A percentile compares a stretch with the other conserved stretches of the same genome.
These are phyloP conservation scores for Picathartes gymnocephalus DNA, from an alignment of 2,113 vertebrate species.

Conservation along the genomic window DNA sequence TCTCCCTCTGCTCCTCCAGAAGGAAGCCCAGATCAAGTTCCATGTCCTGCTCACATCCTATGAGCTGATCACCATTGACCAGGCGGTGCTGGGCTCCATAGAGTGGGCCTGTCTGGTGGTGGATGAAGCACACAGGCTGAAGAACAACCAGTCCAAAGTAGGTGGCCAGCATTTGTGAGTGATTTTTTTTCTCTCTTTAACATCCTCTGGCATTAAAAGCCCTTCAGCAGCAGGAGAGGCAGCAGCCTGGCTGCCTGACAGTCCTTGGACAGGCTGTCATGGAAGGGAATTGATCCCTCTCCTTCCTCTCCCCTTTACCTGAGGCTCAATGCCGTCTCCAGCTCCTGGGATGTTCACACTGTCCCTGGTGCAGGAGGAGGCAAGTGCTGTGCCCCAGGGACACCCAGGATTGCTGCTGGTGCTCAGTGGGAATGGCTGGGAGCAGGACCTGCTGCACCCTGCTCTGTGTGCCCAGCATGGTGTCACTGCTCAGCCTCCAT, in stretches of 20 bases:
- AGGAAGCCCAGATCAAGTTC: conserved; percentile 96
- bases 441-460: not conserved
- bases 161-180: not conserved
- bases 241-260: not conserved
- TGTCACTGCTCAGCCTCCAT: not conserved
- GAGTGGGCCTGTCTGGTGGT: conserved; percentile 97
- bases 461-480: fast-evolving
- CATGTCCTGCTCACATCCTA: conserved; percentile 96
- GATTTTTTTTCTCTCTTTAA: not conserved
- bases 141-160: conserved; percentile 99
- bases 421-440: not conserved
- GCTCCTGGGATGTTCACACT: not conserved
- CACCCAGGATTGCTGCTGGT: not conserved
- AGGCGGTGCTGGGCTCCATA: conserved; percentile 92
- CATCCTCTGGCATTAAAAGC: not conserved
- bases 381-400: not conserved
- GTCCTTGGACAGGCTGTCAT: not conserved
- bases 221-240: not conserved
- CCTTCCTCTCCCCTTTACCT: not conserved
- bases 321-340: not conserved
- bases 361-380: not conserved
- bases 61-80: conserved; percentile 96
- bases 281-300: not conserved
- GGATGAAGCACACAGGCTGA: conserved; percentile 94
- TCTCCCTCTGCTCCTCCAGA: conserved; percentile 70